Evolutionary conservation across 2,888 invertebrate genomes (phyloP).

Genomic region (Andricus curvator): DNA sequence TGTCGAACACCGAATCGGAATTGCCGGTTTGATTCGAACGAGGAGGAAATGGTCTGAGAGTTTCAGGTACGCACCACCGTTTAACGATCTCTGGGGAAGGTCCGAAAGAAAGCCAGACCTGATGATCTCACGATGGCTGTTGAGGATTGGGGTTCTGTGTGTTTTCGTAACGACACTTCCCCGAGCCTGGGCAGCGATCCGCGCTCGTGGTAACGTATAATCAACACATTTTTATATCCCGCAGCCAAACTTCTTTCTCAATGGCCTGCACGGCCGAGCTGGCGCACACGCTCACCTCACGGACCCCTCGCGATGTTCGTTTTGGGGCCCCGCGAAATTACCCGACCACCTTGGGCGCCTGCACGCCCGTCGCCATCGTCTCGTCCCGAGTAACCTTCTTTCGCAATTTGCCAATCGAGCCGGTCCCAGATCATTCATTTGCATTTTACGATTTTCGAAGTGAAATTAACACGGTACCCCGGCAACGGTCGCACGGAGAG

Average conservation of each 20-base stretch:
- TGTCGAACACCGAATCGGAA: conserved; percentile 49
- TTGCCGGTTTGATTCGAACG: conserved; percentile 51
- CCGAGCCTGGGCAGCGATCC: conserved; percentile 47
- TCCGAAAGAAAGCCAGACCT: conserved; percentile 44
- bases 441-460: conserved; percentile 76
- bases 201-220: conserved; percentile 73
- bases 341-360: conserved; percentile 78
- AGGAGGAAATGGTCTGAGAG: conserved; percentile 48
- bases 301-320: conserved; percentile 59
- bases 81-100: conserved; percentile 65
- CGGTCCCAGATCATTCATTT: conserved; percentile 70
- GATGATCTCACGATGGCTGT: conserved; percentile 41
- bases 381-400: conserved; percentile 57
- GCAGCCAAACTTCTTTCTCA: conserved; percentile 74
- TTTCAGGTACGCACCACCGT: conserved; percentile 63
- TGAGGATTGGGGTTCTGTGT: conserved; percentile 57
- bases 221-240: conserved; percentile 78
- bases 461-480: conserved; percentile 69
- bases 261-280: conserved; percentile 62
- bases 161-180: conserved; percentile 73
- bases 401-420: conserved; percentile 76
- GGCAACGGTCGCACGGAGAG: conserved; percentile 45
- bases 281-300: conserved; percentile 45
- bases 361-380: conserved; percentile 61
- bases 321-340: conserved; percentile 73